Evolutionary conservation across 2,797 vertebrate species (phyloP).

Genomic region (Scolopax bukidnonensis): DNA sequence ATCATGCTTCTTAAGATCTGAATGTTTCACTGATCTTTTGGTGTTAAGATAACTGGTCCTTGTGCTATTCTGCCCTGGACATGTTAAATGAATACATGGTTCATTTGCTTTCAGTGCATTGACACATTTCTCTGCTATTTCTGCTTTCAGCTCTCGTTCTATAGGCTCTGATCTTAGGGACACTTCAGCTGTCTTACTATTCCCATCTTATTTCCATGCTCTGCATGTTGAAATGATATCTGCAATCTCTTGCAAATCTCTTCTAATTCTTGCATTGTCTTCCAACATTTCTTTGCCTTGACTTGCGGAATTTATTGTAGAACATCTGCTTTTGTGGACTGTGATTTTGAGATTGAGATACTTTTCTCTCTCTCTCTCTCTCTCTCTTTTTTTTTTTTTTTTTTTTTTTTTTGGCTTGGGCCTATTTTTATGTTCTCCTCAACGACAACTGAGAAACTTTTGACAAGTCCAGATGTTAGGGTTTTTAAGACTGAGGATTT

Average conservation of each 20-base stretch:
- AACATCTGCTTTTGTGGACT: neutral
- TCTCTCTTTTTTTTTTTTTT: too few species aligned
- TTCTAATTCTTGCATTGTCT: neutral
- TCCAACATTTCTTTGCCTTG: neutral
- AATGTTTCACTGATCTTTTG: neutral
- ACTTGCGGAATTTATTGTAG: neutral
- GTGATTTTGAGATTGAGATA: neutral
- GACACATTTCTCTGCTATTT: neutral
- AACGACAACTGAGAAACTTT: neutral
- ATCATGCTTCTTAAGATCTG: neutral
- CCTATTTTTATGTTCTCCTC: neutral
- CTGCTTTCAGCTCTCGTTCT: neutral
- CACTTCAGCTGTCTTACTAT: neutral
- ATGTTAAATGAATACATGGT: neutral
- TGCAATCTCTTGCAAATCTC: neutral
- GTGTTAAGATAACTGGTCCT: neutral
- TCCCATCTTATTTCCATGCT: neutral
- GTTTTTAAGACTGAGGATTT: neutral
- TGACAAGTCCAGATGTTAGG: neutral
- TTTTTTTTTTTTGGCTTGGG: neutral
- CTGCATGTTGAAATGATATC: neutral
- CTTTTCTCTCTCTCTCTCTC: rapidly evolving
- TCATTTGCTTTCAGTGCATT: neutral
- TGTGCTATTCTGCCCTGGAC: neutral
- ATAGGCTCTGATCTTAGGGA: neutral